These are phyloP conservation scores for Fragum sueziense DNA, from an alignment of 2,888 invertebrate genomes.

Conservation along the genomic window DNA sequence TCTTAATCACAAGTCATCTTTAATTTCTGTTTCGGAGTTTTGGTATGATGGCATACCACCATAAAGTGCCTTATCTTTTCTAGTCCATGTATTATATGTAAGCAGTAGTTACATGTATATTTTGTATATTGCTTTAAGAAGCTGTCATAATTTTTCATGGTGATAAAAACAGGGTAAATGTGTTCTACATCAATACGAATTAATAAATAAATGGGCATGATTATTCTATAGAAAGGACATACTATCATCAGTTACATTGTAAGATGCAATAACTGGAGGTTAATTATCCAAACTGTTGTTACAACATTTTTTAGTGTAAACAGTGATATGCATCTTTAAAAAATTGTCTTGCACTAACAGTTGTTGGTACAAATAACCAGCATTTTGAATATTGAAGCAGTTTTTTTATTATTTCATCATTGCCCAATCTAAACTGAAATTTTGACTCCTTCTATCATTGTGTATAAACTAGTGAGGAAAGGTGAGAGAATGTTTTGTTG, in stretches of 20 bases:
- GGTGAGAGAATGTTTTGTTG: neutral
- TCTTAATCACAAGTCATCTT: neutral
- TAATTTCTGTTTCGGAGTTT: constrained; percentile 4
- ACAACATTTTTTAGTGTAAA: too few species aligned
- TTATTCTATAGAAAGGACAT: too few species aligned
- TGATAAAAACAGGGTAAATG: constrained; percentile 16
- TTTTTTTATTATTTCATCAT: neutral
- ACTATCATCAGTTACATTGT: too few species aligned
- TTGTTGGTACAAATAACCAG: too few species aligned
- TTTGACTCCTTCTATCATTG: constrained; percentile 8
- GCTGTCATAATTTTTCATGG: constrained; percentile 18
- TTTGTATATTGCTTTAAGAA: constrained; percentile 20
- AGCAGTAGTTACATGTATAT: constrained; percentile 14
- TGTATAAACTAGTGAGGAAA: constrained; percentile 4
- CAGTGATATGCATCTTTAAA: too few species aligned
- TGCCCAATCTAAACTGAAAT: constrained; percentile 1
- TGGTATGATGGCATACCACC: constrained; percentile 24
- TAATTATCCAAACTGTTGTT: too few species aligned
- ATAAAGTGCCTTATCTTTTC: constrained; percentile 45
- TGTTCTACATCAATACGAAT: neutral
- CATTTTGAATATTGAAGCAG: too few species aligned
- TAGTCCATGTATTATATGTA: constrained; percentile 16
- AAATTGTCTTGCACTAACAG: too few species aligned
- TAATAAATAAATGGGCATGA: too few species aligned
- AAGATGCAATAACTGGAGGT: too few species aligned